These are phyloP conservation scores for Manis pentadactyla DNA, from an alignment of 2,797 vertebrate genomes.

Conservation along the genomic window DNA sequence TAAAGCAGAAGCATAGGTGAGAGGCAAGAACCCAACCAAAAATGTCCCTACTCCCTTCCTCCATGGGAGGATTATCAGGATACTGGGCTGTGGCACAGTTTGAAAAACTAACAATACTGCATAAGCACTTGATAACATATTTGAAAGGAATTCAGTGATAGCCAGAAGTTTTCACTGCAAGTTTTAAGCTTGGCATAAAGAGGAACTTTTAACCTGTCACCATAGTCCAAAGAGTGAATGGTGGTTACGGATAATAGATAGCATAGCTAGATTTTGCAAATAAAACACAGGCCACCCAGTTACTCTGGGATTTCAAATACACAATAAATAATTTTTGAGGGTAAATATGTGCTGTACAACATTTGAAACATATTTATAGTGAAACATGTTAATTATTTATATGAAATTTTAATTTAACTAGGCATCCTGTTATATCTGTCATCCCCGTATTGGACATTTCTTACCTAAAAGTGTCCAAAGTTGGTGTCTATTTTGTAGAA, in stretches of 20 bases:
- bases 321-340: not conserved
- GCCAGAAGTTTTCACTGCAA: not conserved
- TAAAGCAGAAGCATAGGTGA: not conserved
- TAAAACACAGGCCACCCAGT: not conserved
- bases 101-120: not conserved
- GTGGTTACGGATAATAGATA: not conserved
- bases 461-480: not conserved
- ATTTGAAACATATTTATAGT: not conserved
- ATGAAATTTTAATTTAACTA: not conserved
- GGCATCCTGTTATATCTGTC: not conserved
- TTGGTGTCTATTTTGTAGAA: not conserved
- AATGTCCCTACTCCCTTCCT: accelerated
- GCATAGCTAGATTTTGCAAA: not conserved
- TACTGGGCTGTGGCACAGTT: too few species aligned
- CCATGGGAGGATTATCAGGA: accelerated
- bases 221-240: not conserved
- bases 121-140: not conserved
- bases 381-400: not conserved
- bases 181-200: not conserved
- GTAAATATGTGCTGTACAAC: not conserved
- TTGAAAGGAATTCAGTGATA: not conserved
- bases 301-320: not conserved
- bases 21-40: not conserved
- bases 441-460: not conserved
- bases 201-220: not conserved